Conservation (phyloP, 2,797 vertebrate genomes). For the Chaetodon trifasciatus region DNA sequence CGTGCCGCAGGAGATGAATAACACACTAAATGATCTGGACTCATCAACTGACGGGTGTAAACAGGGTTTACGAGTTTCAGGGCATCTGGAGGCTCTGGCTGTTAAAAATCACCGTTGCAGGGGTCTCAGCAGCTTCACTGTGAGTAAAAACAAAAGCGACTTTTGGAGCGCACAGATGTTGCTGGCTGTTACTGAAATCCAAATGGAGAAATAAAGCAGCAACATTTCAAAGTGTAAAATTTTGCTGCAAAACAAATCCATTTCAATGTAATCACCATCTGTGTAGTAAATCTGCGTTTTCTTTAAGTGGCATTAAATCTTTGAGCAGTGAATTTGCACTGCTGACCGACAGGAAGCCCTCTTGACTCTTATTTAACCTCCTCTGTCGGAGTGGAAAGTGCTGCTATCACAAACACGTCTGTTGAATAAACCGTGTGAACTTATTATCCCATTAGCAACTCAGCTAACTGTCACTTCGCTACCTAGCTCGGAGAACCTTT, state of each 20-base stretch:
- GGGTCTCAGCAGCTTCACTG: neutral
- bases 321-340: no score
- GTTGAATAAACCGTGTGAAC: no score
- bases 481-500: no score
- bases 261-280: neutral
- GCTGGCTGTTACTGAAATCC: neutral
- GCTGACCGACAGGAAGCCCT: no score
- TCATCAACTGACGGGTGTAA: neutral
- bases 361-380: no score
- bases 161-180: neutral
- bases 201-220: conserved; percentile 10
- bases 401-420: no score
- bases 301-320: no score
- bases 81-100: neutral
- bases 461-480: no score
- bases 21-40: neutral
- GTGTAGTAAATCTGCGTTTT: neutral
- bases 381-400: no score
- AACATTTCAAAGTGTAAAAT: neutral
- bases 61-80: conserved; percentile 4
- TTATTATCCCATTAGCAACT: no score
- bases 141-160: neutral
- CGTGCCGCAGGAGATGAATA: neutral
- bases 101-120: neutral
- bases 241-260: neutral